phyloP scores from a whole-genome alignment of 1,140 invertebrate species.

The Elymnias hypermnestra region DNA sequence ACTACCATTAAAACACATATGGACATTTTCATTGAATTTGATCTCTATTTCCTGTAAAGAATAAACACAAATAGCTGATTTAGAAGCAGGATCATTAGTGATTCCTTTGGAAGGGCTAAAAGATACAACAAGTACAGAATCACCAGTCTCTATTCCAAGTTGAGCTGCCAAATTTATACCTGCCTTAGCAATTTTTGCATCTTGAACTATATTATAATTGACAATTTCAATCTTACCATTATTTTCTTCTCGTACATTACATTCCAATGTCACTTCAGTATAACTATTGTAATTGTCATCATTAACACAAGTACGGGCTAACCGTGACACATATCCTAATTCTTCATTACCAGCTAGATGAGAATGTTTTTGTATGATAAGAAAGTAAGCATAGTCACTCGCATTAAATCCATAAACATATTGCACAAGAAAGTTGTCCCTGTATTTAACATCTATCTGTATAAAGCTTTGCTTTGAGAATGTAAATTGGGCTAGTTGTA shows the following conservation, averaged over 20 bases:
- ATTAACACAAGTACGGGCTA: slow-evolving; percentile 94
- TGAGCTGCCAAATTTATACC: slow-evolving; percentile 87
- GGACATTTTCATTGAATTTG: slow-evolving; percentile 96
- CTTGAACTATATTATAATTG: slow-evolving; percentile 93
- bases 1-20: slow-evolving; percentile 97
- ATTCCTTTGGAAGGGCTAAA: slow-evolving; percentile 92
- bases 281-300: slow-evolving; percentile 97
- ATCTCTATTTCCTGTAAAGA: slow-evolving; percentile 92
- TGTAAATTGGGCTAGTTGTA: slow-evolving; percentile 88
- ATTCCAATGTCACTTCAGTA: slow-evolving; percentile 95
- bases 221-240: slow-evolving; percentile 69
- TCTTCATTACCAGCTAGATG: slow-evolving; percentile 92
- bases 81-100: slow-evolving; percentile 83
- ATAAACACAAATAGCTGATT: slow-evolving; percentile 91
- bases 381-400: slow-evolving; percentile 95
- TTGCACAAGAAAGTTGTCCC: slow-evolving; percentile 95
- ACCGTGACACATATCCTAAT: slow-evolving; percentile 90
- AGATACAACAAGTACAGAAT: slow-evolving; percentile 86
- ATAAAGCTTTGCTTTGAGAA: slow-evolving; percentile 92
- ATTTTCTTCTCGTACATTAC: slow-evolving; percentile 76
- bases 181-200: slow-evolving; percentile 89
- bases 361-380: slow-evolving; percentile 95
- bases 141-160: slow-evolving; percentile 85
- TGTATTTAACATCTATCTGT: slow-evolving; percentile 95
- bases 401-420: slow-evolving; percentile 98